Evolutionary conservation across 2,113 vertebrate genomes (phyloP).

Genomic region (Rhegmatorhina hoffmannsi): DNA sequence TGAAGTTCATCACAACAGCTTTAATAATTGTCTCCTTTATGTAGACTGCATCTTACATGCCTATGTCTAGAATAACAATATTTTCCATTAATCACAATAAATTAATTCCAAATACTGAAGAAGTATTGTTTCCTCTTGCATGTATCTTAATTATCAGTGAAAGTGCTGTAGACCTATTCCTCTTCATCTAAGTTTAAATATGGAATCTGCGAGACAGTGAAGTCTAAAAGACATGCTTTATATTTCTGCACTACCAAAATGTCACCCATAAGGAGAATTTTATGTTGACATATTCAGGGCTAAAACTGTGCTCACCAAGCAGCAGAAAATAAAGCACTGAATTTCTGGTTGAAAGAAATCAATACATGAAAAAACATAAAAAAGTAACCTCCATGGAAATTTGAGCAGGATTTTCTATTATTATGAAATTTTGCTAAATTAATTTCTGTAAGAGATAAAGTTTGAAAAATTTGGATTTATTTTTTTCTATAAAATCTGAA

Average conservation of each 20-base stretch:
- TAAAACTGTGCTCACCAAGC: neutral
- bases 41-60: neutral
- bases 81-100: neutral
- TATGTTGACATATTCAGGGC: neutral
- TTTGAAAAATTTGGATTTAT: neutral
- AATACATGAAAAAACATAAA: neutral
- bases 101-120: neutral
- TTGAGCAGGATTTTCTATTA: neutral
- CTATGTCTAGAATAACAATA: neutral
- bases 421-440: neutral
- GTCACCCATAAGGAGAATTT: neutral
- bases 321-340: neutral
- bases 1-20: neutral
- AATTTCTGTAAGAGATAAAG: neutral
- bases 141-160: neutral
- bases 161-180: accelerated
- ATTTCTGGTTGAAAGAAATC: neutral
- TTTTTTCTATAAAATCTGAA: neutral
- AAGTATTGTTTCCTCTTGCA: neutral
- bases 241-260: neutral
- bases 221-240: neutral
- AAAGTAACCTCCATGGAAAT: neutral
- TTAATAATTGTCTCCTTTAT: neutral
- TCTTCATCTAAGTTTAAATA: neutral
- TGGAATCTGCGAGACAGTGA: neutral